These are phyloP conservation scores for Paratilapia polleni DNA, from an alignment of 2,113 vertebrate species.

Conservation along the genomic window DNA sequence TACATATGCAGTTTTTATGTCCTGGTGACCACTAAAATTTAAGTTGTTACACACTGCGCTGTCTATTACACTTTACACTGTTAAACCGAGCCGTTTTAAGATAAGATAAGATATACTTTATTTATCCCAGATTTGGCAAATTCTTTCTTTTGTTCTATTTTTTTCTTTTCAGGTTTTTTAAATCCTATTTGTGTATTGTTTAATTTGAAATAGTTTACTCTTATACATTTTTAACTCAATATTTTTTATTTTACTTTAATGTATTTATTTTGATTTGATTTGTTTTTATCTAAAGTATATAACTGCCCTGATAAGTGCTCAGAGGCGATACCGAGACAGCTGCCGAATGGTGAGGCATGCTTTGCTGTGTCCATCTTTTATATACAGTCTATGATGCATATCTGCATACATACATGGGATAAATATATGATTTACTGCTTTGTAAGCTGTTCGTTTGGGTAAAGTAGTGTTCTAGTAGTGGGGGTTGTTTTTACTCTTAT, in stretches of 20 bases:
- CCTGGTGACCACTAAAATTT: not conserved
- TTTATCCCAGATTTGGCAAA: too few relatives aligned
- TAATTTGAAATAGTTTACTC: not conserved
- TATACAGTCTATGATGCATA: too few relatives aligned
- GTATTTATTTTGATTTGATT: too few relatives aligned
- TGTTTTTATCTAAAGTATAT: too few relatives aligned
- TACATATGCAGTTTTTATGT: not conserved
- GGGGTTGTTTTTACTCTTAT: not conserved
- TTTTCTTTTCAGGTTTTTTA: not conserved
- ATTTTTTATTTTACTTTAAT: not conserved
- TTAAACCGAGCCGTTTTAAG: not conserved
- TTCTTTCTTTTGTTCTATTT: too few relatives aligned
- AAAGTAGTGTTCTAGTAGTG: not conserved
- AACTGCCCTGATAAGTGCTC: not conserved
- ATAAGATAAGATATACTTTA: too few relatives aligned
- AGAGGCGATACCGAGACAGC: not conserved
- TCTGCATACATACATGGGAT: too few relatives aligned
- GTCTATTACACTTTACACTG: not conserved
- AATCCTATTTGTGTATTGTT: not conserved
- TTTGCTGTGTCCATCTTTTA: not conserved
- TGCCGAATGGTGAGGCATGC: not conserved
- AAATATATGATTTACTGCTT: not conserved
- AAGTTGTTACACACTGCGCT: not conserved
- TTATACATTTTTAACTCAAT: not conserved
- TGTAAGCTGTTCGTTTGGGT: not conserved